These are phyloP conservation scores for Apis florea DNA, from an alignment of 1,140 invertebrate genomes.

Conservation along the genomic window DNA sequence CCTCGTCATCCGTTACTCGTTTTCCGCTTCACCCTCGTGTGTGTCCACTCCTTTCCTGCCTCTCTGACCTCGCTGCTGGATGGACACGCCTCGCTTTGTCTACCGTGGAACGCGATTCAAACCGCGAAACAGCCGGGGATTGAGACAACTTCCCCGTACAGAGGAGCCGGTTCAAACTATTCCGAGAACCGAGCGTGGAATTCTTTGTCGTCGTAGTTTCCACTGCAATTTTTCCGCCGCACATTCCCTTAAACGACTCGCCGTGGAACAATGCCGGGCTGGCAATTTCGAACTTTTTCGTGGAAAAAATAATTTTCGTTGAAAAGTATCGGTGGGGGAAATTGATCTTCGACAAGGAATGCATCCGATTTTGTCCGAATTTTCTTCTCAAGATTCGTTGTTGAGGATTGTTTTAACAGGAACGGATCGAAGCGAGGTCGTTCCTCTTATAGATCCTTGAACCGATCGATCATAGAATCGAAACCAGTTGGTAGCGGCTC, in stretches of 20 bases:
- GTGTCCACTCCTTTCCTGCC: conserved; percentile 10
- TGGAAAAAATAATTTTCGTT: too few relatives aligned
- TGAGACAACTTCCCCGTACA: background rate
- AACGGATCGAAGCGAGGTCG: background rate
- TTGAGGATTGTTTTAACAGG: too few relatives aligned
- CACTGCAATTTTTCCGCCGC: too few relatives aligned
- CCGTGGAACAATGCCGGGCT: too few relatives aligned
- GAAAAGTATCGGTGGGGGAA: too few relatives aligned
- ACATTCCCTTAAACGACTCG: too few relatives aligned
- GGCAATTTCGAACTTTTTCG: too few relatives aligned
- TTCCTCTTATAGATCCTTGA: background rate
- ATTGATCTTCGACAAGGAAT: too few relatives aligned
- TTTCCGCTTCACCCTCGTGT: conserved; percentile 1
- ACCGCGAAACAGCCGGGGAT: background rate
- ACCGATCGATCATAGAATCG: background rate
- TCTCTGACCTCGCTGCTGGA: conserved; percentile 22
- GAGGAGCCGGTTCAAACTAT: background rate
- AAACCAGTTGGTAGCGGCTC: background rate
- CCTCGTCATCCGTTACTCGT: conserved; percentile 65
- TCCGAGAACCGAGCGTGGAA: background rate
- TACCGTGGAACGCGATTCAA: background rate
- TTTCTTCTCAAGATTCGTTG: too few relatives aligned
- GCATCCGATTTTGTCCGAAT: too few relatives aligned
- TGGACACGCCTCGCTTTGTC: conserved; percentile 37
- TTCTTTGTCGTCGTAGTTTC: background rate